Conservation (phyloP, 1,140 invertebrate genomes). For the Mesaphorura yosii region DNA sequence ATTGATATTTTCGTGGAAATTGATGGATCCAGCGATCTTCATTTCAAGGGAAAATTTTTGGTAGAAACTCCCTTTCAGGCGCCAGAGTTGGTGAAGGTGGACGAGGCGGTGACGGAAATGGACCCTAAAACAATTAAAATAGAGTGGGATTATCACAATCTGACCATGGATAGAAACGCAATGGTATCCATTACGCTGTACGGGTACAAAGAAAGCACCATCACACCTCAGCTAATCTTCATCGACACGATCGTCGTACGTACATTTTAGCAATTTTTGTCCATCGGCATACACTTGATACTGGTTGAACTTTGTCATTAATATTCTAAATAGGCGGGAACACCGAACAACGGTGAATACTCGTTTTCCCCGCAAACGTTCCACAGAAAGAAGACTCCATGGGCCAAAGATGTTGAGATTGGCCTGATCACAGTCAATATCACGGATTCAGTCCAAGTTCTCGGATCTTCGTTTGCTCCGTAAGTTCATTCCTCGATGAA, state of each 20-base stretch:
- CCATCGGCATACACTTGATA: too few species aligned
- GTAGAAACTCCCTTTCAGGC: slow-evolving; percentile 78
- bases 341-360: slow-evolving; percentile 53
- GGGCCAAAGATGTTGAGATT: slow-evolving; percentile 59
- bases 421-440: slow-evolving; percentile 84
- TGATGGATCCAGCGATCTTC: slow-evolving; percentile 60
- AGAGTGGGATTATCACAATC: slow-evolving; percentile 69
- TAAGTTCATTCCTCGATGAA: slow-evolving; percentile 43
- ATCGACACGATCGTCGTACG: slow-evolving; percentile 45
- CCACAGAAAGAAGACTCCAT: slow-evolving; percentile 56
- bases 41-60: slow-evolving; percentile 86
- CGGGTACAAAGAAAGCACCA: slow-evolving; percentile 73
- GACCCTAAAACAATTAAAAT: slow-evolving; percentile 60
- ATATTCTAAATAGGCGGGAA: slow-evolving; percentile 47
- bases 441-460: slow-evolving; percentile 57
- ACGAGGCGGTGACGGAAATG: slow-evolving; percentile 50
- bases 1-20: slow-evolving; percentile 76
- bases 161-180: slow-evolving; percentile 63
- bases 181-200: slow-evolving; percentile 66
- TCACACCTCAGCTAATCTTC: slow-evolving; percentile 51
- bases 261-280: background rate
- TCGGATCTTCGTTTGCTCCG: slow-evolving; percentile 60
- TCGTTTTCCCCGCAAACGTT: slow-evolving; percentile 51
- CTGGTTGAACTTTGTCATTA: too few species aligned
- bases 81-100: slow-evolving; percentile 69